Evolutionary conservation across 2,888 invertebrate species (phyloP), one percentile per base, ranked within the genome.

Genomic region (Salpingus planirostris): DNA sequence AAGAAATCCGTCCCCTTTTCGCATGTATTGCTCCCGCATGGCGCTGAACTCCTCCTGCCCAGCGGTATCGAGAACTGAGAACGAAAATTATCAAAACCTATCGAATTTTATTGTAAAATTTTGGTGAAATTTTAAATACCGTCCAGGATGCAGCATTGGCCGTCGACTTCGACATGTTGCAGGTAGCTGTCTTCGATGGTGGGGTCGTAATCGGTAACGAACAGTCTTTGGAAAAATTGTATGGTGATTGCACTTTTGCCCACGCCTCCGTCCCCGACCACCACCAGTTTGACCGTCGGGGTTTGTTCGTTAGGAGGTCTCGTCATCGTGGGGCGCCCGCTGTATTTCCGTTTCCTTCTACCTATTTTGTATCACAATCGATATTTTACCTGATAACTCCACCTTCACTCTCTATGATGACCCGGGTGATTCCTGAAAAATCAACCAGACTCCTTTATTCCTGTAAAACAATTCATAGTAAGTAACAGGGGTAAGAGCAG

Each of bases 221-320:
- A 93, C 55, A 91, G 71, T 64, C 90, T 90, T 67, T 93, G 92
- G 65, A 93, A 92, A 68, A 90, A 89, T 68, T 93, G 89, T 59
- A 91, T 92, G n/a, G 93, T 93, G 52, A 93, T 78, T n/a, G 91
- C 90, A 53, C 88, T 88, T 69, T 93, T 93, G 43, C 92, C 92
- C 33, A 93, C 92, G 45, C 92, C 92, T 43, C 92, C 93, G 66
- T 91, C 91, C 3, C 92, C 92, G 11, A 92, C 90, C 42, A 93
- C 92, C 40, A 92, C 92, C 57, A 92, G 64, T 64, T 91, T 92
- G 58, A 88, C 88, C 40, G 78, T 78, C 42, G 79, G 76, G 50
- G 80, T 66, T 59, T 80, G 80, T 52, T 81, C 80, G 57, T 77
- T 79, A 27, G 81, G 81, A 46, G 81, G 81, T 48, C 79, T 76